Conservation (phyloP, 2,888 invertebrate genomes). For the Diplolepis rosae region DNA sequence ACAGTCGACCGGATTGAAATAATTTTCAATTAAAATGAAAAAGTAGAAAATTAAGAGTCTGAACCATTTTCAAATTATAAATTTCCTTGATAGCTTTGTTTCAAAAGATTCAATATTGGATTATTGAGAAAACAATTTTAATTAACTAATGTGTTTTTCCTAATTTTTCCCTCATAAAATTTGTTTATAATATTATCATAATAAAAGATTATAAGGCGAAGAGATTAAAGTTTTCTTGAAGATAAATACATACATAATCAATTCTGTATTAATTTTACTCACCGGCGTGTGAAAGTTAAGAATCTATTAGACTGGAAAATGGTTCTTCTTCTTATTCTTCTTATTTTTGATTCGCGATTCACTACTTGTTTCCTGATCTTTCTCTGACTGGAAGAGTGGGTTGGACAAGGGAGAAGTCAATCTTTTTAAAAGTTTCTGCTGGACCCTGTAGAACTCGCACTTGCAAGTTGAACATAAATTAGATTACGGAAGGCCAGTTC, state of each 20-base stretch:
- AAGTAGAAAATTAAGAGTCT: not conserved
- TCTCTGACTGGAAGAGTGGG: constrained; percentile 15
- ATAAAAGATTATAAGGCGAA: not conserved
- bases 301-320: constrained; percentile 63
- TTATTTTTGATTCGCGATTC: constrained; percentile 33
- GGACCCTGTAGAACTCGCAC: constrained; percentile 37
- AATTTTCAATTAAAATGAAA: not conserved
- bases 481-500: constrained; percentile 63
- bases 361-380: constrained; percentile 35
- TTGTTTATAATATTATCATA: no score
- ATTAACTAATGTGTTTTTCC: no score
- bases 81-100: not conserved
- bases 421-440: constrained; percentile 67
- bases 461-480: constrained; percentile 69
- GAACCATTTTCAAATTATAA: not conserved
- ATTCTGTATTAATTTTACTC: not conserved
- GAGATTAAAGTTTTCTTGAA: no score
- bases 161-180: not conserved
- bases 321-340: constrained; percentile 58
- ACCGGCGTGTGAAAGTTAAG: constrained; percentile 33
- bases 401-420: constrained; percentile 58
- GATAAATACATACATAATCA: no score
- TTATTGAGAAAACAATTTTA: no score
- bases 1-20: not conserved
- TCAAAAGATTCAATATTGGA: no score